Percentiles rank a stretch among this genome's conserved stretches.
Conservation (phyloP, 2,113 vertebrate species). For the Pseudonaja textilis region DNA sequence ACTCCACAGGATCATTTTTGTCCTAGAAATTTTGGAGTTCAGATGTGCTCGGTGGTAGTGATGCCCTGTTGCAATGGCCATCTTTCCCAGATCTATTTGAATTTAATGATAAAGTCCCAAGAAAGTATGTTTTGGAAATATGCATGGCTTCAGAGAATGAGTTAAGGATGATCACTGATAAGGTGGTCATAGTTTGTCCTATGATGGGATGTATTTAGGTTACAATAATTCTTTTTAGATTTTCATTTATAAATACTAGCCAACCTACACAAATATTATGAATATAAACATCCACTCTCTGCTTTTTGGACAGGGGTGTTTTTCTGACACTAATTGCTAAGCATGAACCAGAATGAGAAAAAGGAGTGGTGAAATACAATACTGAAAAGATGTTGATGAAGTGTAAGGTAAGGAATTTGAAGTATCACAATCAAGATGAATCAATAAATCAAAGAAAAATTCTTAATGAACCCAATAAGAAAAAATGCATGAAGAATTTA, state of each 20-base stretch:
- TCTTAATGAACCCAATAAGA: not conserved
- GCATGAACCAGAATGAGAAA: not conserved
- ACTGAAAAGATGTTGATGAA: not conserved
- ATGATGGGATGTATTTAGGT: not conserved
- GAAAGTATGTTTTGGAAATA: not conserved
- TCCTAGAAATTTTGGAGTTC: constrained; percentile 1
- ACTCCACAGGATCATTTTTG: not conserved
- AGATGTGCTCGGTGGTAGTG: not conserved
- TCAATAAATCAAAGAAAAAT: not conserved
- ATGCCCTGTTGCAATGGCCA: not conserved
- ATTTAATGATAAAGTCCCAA: not conserved
- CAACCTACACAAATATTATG: not conserved
- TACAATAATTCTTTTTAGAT: not conserved
- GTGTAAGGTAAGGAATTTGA: not conserved
- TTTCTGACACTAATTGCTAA: not conserved
- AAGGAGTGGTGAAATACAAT: not conserved
- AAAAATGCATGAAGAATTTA: not conserved
- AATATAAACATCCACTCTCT: not conserved
- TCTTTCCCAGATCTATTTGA: not conserved
- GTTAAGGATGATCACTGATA: not conserved
- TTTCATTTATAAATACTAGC: not conserved
- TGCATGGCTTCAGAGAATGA: too few relatives aligned
- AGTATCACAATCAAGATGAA: too few relatives aligned
- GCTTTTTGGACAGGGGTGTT: not conserved
- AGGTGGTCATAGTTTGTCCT: not conserved